Conservation (phyloP, 2,113 vertebrate genomes). For the Nannospalax galili region DNA sequence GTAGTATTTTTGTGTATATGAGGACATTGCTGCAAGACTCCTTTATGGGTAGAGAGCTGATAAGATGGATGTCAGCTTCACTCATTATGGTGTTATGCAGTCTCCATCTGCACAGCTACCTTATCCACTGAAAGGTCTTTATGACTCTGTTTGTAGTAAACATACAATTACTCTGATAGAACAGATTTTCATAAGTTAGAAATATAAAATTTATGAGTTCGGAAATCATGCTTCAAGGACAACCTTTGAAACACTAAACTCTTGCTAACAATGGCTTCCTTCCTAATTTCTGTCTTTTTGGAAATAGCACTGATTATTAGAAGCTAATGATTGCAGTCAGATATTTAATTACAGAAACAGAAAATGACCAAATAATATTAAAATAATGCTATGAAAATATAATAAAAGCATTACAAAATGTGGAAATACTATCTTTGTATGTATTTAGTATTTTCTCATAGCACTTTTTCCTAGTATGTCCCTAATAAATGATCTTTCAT, state of each 20-base stretch:
- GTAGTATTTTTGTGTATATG: neutral
- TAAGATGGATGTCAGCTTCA: neutral
- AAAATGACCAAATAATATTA: conserved; percentile 22
- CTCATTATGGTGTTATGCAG: neutral
- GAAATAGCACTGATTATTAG: neutral
- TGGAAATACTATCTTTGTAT: neutral
- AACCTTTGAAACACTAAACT: neutral
- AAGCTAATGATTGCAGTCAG: neutral
- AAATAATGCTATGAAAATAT: neutral
- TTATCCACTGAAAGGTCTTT: conserved; percentile 9
- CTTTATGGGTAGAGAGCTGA: neutral
- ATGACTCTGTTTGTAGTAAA: neutral
- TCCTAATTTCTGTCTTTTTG: neutral
- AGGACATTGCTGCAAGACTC: neutral
- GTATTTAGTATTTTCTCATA: conserved; percentile 12
- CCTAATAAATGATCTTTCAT: neutral
- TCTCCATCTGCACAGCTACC: neutral
- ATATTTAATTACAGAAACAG: neutral
- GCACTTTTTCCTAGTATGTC: neutral
- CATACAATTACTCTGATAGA: neutral
- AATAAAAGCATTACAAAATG: neutral
- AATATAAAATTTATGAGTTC: neutral
- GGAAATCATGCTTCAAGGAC: neutral
- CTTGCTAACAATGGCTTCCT: neutral
- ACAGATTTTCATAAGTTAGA: neutral